Conservation (phyloP, 2,888 invertebrate genomes). For the Sinelater perroti region DNA sequence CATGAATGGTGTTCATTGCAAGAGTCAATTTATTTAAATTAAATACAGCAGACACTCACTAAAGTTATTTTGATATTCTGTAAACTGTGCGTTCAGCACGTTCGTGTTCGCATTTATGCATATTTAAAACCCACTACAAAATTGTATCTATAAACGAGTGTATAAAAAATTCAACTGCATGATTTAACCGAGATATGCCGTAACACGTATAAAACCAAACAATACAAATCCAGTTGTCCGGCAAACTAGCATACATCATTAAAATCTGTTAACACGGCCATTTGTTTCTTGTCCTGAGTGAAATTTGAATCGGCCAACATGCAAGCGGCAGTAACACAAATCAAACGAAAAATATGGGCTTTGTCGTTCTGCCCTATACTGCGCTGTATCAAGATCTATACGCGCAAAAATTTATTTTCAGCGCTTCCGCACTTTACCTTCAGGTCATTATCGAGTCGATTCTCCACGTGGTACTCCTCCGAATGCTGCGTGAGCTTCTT, state of each 20-base stretch:
- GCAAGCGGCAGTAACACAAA: background rate
- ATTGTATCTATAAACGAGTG: too few species aligned
- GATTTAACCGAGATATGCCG: too few species aligned
- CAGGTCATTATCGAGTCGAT: slow-evolving; percentile 58
- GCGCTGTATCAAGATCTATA: slow-evolving; percentile 5
- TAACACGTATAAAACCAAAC: slow-evolving; percentile 2
- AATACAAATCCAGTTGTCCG: slow-evolving; percentile 3
- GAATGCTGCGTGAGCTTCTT: slow-evolving; percentile 57
- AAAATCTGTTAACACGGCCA: background rate
- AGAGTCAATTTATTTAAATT: too few species aligned
- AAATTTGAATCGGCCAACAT: slow-evolving; percentile 1
- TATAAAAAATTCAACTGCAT: too few species aligned
- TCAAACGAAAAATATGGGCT: slow-evolving; percentile 3
- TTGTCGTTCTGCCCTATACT: slow-evolving; percentile 1
- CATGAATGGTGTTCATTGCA: too few species aligned
- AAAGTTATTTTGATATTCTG: too few species aligned
- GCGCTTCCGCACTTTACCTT: slow-evolving; percentile 46
- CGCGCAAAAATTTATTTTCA: background rate
- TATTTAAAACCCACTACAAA: too few species aligned
- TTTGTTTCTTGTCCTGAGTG: background rate
- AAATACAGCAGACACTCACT: too few species aligned
- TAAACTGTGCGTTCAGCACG: too few species aligned
- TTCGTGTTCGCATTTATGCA: too few species aligned
- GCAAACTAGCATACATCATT: slow-evolving; percentile 2
- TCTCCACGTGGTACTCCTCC: slow-evolving; percentile 53